Base-by-base conservation (phyloP, 2,113 vertebrate species). In the Sinosuthora webbiana region DNA sequence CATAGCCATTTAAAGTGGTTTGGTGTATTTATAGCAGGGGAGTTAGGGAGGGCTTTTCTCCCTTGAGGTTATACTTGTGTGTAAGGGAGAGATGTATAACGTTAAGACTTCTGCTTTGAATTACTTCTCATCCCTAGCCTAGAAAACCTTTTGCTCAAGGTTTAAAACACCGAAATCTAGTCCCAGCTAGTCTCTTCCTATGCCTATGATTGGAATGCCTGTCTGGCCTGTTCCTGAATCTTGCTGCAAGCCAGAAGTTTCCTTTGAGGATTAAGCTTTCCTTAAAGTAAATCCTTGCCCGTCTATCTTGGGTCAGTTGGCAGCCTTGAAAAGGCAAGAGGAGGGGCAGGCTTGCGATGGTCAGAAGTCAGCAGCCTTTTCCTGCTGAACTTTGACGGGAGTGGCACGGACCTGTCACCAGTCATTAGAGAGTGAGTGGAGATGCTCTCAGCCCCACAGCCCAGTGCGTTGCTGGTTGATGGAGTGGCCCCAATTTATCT, bases 11-110 rank as follows among this genome's bases (percentile, higher is more conserved):
- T 95, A n/a, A 87, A 95, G 80, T 89, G 80, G 49, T 92, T 92
- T 78, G 63, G 73, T 92, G 41, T 96, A 96, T 96, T 97, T 96
- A 95, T 96, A 94, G 94, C 11, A 94, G 57, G 62, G 0, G 0
- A 92, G 77, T 57, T 79, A 57, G 80, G 69, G 83, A 93, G 73
- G 90, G 76, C 59, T 93, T 78, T 92, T 92, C 44, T 92, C 71
- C 93, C 85, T 78, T 0, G 62, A 71, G 88, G 83, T 81, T 90
- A 53, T 71, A 39, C 57, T 77, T 76, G 44, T 79, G 53, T 90
- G 39, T 79, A 42, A 84, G 85, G 64, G 60, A 84, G 76, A 77
- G 71, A 79, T 20, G 37, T 69, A 25, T 14, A 79, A 59, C 1
- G 4, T 86, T 50, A 79, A 74, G 75, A 47, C 17, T 74, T 45